Evolutionary conservation across 2,113 vertebrate species (phyloP).

Genomic region (Channa argus): DNA sequence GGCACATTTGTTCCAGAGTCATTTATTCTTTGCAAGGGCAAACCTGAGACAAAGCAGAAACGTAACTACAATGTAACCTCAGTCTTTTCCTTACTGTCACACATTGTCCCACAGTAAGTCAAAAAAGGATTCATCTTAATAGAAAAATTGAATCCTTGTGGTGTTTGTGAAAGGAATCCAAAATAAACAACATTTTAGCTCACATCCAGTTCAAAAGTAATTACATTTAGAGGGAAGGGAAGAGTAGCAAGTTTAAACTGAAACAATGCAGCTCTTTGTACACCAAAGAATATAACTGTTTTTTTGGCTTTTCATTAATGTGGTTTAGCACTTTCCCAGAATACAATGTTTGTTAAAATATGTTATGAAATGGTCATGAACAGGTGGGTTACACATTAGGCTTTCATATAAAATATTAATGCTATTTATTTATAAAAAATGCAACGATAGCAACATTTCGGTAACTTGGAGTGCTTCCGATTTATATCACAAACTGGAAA

Average conservation of each 20-base stretch:
- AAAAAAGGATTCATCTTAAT: constrained; percentile 44
- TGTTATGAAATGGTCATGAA: constrained; percentile 1
- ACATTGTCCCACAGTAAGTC: constrained; percentile 28
- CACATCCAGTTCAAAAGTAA: constrained; percentile 32
- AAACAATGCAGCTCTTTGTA: constrained; percentile 51
- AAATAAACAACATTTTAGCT: constrained; percentile 54
- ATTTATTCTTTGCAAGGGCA: constrained; percentile 16
- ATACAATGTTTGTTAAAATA: constrained; percentile 8
- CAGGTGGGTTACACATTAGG: not conserved
- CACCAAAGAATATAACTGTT: not conserved
- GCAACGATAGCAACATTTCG: too few species aligned
- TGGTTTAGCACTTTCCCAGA: constrained; percentile 2
- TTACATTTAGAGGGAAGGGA: constrained; percentile 37
- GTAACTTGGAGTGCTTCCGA: too few species aligned
- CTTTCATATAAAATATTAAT: too few species aligned
- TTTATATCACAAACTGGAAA: too few species aligned
- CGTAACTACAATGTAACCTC: constrained; percentile 20
- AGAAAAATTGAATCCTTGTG: constrained; percentile 59
- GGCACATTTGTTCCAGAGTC: constrained; percentile 22
- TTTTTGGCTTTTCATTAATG: not conserved
- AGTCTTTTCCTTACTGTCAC: constrained; percentile 34
- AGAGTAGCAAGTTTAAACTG: constrained; percentile 16
- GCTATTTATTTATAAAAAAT: too few species aligned
- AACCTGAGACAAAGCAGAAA: constrained; percentile 46
- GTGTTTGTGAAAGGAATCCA: constrained; percentile 36